Evolutionary conservation across 2,797 vertebrate species (phyloP), one percentile per base, ranked within the genome.

Genomic region (Crax fasciolata): DNA sequence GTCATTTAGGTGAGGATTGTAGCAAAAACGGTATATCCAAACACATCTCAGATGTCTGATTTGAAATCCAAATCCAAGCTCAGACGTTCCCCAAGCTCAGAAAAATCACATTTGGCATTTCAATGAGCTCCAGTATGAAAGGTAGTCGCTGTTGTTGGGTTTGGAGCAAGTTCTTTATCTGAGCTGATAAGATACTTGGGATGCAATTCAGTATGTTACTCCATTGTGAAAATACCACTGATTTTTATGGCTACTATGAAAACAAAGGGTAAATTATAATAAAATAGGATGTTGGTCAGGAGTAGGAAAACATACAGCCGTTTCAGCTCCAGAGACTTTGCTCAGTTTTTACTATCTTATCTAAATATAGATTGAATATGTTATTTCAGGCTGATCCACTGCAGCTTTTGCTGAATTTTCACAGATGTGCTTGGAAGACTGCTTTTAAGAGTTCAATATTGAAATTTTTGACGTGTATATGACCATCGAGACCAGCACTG

Each of bases 381-480:
- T 75, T 94, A 75, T 86, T 96, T 75, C 88, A 91, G 62, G 75
- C 46, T 75, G 70, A 87, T 80, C 32, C 28, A 65, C 16, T 89
- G 59, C 55, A 67, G n/a, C 39, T 68, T 75, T 43, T 58, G 82
- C 19, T 62, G 54, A 62, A 87, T 65, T 63, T 3, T 75, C 79
- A 65, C 23, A 87, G 41, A 68, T 85, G 4, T 83, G 77, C 52
- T 77, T 77, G 41, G 68, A 84, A 91, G 30, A 61, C 43, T 78
- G 28, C 85, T 65, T 83, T 77, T 80, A 72, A 2, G 2, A 24
- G 62, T 85, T 85, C 30, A 75, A 25, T 19, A 20, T 3, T n/a
- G 76, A 85, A 90, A 77, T 65, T 80, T 80, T 85, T 87, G 54
- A 35, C 24, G 38, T 38, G n/a, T 5, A 48, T 51, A n/a, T n/a